phyloP scores from a whole-genome alignment of 2,888 invertebrate genomes.

The Piscicola geometra region DNA sequence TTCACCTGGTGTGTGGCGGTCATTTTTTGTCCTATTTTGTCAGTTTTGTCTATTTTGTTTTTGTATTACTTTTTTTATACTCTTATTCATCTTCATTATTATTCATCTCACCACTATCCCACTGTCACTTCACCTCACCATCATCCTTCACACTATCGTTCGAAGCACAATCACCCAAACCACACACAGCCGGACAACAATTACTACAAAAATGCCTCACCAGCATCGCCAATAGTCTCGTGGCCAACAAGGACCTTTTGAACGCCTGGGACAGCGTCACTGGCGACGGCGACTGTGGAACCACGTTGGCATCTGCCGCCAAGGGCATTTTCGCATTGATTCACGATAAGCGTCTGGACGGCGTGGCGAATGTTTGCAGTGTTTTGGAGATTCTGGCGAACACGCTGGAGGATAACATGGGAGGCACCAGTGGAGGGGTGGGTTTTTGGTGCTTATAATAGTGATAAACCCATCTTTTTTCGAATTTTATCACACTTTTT shows the following conservation, averaged over 20 bases:
- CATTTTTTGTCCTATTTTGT: background rate
- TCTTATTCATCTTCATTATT: too few species aligned
- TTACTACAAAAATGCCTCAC: slow-evolving; percentile 42
- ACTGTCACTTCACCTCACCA: too few species aligned
- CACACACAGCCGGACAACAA: background rate
- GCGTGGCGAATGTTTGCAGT: slow-evolving; percentile 41
- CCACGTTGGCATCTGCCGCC: slow-evolving; percentile 60
- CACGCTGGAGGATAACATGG: slow-evolving; percentile 67
- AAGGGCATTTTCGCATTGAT: slow-evolving; percentile 37
- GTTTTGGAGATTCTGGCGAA: slow-evolving; percentile 47
- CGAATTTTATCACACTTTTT: background rate
- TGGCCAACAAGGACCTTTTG: slow-evolving; percentile 48
- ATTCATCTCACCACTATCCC: too few species aligned
- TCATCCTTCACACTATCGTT: too few species aligned
- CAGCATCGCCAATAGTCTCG: slow-evolving; percentile 58
- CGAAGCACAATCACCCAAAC: background rate
- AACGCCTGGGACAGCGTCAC: slow-evolving; percentile 66
- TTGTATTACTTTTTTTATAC: too few species aligned
- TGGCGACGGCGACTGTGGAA: slow-evolving; percentile 74
- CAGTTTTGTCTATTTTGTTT: too few species aligned
- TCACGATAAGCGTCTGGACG: slow-evolving; percentile 41
- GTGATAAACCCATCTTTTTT: too few species aligned
- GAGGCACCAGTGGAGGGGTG: slow-evolving; percentile 71
- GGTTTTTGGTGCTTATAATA: too few species aligned
- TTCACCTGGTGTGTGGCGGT: background rate